A percentile compares a stretch with the other conserved stretches of the same genome.
phyloP scores from a whole-genome alignment of 2,113 vertebrate species.

The Microcebus ravelobensis region DNA sequence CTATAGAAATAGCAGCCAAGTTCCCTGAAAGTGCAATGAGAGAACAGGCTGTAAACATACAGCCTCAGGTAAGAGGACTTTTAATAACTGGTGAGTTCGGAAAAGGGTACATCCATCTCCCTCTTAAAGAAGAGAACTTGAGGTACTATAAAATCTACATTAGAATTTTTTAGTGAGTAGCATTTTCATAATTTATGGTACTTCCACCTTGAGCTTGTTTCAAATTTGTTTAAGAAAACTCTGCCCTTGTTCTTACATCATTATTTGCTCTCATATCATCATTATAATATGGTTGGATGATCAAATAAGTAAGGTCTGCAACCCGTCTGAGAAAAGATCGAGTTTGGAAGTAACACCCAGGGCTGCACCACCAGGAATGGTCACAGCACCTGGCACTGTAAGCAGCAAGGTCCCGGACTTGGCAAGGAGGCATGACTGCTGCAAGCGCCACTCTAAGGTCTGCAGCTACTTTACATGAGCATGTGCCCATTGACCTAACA shows the following conservation, averaged over 20 bases:
- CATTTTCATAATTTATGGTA: slow-evolving; percentile 64
- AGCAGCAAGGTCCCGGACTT: background rate
- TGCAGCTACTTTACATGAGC: background rate
- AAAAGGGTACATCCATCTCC: background rate
- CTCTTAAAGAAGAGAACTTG: background rate
- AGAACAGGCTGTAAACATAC: rapidly evolving
- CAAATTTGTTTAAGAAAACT: slow-evolving; percentile 64
- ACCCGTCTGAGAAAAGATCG: background rate
- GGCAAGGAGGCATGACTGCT: background rate
- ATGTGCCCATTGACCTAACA: background rate
- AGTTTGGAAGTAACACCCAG: background rate
- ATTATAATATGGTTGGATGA: too few species aligned
- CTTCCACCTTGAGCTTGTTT: background rate
- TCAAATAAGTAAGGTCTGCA: background rate
- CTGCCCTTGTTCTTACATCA: background rate
- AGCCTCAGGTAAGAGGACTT: background rate
- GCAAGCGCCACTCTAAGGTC: background rate
- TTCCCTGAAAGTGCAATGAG: background rate
- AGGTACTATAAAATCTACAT: background rate
- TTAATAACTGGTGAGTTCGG: background rate
- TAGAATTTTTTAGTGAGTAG: background rate
- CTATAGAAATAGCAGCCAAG: background rate
- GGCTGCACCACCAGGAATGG: background rate
- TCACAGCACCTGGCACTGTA: background rate
- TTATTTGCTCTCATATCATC: background rate